Percentiles rank a stretch among this genome's conserved stretches.
Conservation (phyloP, 2,888 invertebrate species). For the Eubasilissa splendida region DNA sequence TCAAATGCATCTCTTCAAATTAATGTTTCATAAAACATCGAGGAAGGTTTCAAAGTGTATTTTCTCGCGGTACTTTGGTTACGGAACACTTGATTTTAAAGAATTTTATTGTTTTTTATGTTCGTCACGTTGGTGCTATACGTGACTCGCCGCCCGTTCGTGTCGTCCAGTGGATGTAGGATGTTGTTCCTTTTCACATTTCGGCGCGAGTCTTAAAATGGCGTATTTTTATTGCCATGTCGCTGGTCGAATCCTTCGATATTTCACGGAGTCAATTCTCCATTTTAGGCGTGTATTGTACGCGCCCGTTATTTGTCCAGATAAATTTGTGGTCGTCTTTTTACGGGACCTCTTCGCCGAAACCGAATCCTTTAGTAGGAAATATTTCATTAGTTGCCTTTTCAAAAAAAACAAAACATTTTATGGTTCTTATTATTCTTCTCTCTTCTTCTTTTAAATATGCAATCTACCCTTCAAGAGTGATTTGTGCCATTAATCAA, state of each 20-base stretch:
- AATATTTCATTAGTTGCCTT: not conserved
- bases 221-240: constrained; percentile 18
- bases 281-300: not conserved
- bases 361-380: not conserved
- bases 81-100: too few relatives aligned
- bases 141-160: not conserved
- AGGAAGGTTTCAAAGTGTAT: too few relatives aligned
- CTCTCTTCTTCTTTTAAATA: too few relatives aligned
- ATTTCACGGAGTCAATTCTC: constrained; percentile 15
- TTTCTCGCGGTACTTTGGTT: too few relatives aligned
- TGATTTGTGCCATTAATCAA: too few relatives aligned
- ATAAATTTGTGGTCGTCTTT: not conserved
- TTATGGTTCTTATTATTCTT: too few relatives aligned
- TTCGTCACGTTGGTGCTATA: not conserved
- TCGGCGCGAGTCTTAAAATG: not conserved
- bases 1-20: too few relatives aligned
- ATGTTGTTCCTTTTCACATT: not conserved
- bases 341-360: not conserved
- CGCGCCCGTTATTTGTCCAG: not conserved
- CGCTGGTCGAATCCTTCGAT: constrained; percentile 12
- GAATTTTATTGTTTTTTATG: too few relatives aligned
- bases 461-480: too few relatives aligned
- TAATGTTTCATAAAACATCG: too few relatives aligned
- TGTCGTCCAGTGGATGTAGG: not conserved
- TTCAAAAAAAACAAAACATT: not conserved